Evolutionary conservation across 2,797 vertebrate genomes (phyloP), one percentile per base, ranked within the genome.

Genomic region (Cryptoprocta ferox): DNA sequence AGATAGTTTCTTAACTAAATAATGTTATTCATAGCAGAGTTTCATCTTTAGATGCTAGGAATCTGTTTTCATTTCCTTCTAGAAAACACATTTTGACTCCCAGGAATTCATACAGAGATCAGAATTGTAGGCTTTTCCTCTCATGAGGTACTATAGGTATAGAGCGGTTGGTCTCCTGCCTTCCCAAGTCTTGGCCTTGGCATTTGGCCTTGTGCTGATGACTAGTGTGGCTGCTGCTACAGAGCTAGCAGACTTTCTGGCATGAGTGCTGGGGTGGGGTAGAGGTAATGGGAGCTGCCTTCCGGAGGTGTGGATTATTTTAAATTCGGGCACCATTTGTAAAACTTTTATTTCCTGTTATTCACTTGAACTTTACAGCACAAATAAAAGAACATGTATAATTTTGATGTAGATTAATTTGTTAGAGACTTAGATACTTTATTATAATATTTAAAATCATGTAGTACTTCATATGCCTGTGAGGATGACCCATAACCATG

Each of bases 271-370:
- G 35, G 39, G 56, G 8, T 75, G 45, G 35, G 56, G 30, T 12
- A 4, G 32, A 32, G 14, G 21, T 39, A 26, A 28, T 19, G 13
- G 32, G 39, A 21, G 14, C 61, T 66, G 66, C 30, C 91, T 93
- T 96, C 73, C 37, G 63, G 86, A 75, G 42, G 35, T 50, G 48
- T 53, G 70, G 42, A 37, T 85, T 84, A 76, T 85, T 94, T 90
- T 53, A 79, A 75, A 68, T 70, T 48, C 13, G 24, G 86, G 59
- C n/a, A 37, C 53, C 75, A 87, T 76, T 86, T 87, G 45, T 78
- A 80, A 68, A 96, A 87, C 32, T 65, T 82, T 87, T 35, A 59
- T 61, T 95, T 92, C 83, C 78, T 96, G 37, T 70, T 94, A 78
- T 50, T 95, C 39, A 66, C 68, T 87, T 83, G 53, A 85, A 89